A percentile compares a stretch with the other conserved stretches of the same genome.
Evolutionary conservation across 1,140 invertebrate species (phyloP).

Genomic region (Yoshiicerus persimilis): DNA sequence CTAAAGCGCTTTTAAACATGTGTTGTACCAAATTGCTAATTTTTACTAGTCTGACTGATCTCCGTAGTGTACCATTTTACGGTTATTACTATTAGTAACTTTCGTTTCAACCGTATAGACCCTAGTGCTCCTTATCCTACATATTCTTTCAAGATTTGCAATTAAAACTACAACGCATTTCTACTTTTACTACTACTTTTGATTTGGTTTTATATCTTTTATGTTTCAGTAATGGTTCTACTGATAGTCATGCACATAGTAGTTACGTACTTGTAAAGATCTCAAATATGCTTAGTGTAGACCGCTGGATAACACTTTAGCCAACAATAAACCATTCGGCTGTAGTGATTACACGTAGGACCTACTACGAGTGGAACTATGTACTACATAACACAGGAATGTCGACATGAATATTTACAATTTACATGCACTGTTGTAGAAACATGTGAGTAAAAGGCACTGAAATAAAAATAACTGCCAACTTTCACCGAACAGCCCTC

Average conservation of each 20-base stretch:
- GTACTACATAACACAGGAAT: background rate
- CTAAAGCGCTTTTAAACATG: background rate
- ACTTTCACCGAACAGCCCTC: background rate
- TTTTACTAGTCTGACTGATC: no score
- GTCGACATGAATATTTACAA: background rate
- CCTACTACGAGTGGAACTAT: background rate
- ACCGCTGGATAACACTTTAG: background rate
- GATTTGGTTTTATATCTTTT: background rate
- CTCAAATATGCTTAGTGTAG: background rate
- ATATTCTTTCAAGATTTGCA: background rate
- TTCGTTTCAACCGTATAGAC: no score
- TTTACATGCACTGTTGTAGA: background rate
- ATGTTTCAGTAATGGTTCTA: no score
- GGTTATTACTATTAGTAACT: no score
- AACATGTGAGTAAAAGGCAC: background rate
- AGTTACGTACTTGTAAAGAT: background rate
- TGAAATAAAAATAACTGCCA: background rate
- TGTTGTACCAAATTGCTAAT: background rate
- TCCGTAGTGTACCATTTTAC: background rate
- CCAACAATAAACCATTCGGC: no score
- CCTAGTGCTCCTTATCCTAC: background rate
- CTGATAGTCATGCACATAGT: no score
- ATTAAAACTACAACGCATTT: background rate
- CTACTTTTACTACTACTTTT: background rate
- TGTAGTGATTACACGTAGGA: no score